These are phyloP conservation scores for Tapera naevia DNA, from an alignment of 2,797 vertebrate genomes.

Conservation along the genomic window DNA sequence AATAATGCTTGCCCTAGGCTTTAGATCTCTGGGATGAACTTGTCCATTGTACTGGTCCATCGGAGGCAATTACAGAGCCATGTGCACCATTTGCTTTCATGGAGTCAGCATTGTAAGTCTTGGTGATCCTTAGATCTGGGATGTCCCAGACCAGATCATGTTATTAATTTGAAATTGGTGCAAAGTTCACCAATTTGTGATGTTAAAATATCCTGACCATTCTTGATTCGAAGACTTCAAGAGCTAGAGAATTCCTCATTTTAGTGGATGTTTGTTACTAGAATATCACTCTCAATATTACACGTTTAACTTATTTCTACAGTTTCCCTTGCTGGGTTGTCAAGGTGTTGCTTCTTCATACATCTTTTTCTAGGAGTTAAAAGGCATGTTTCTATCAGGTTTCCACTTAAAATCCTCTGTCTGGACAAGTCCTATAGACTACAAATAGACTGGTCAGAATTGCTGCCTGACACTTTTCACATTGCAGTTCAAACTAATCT, in stretches of 20 bases:
- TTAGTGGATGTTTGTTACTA: too few relatives aligned
- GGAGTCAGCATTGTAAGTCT: not conserved
- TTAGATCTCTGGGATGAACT: not conserved
- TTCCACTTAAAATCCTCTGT: not conserved
- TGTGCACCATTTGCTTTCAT: not conserved
- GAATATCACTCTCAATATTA: too few relatives aligned
- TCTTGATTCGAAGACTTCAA: too few relatives aligned
- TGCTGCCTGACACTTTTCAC: constrained; percentile 6
- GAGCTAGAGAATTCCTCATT: too few relatives aligned
- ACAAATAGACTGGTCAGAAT: not conserved
- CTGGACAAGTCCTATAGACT: not conserved
- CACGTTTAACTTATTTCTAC: too few relatives aligned
- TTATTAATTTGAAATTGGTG: not conserved
- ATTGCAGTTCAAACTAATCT: not conserved
- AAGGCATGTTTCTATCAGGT: not conserved
- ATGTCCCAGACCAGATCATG: not conserved
- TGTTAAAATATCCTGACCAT: too few relatives aligned
- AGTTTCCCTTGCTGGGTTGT: too few relatives aligned
- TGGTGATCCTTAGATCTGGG: not conserved
- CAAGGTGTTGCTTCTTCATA: not conserved
- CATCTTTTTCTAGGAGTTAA: not conserved
- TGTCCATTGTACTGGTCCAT: not conserved
- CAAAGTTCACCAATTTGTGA: not conserved
- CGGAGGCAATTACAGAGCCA: not conserved
- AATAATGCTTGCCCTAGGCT: not conserved